A percentile compares a stretch with the other conserved stretches of the same genome.
phyloP scores from a whole-genome alignment of 2,888 invertebrate genomes.

The Epinotia demarniana region DNA sequence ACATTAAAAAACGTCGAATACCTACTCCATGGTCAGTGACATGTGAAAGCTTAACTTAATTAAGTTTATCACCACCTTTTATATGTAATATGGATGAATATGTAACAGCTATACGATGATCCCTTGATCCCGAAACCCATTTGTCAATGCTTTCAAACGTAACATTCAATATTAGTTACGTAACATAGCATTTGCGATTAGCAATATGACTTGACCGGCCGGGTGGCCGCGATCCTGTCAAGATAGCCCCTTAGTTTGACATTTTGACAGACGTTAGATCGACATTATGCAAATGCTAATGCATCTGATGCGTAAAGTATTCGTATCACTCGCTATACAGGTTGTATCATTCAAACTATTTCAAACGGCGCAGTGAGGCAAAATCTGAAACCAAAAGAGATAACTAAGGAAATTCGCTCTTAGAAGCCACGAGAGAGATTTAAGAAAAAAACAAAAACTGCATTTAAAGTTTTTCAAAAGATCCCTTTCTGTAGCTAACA shows the following conservation, averaged over 20 bases:
- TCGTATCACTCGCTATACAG: background rate
- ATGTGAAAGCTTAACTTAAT: no score
- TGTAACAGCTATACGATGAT: background rate
- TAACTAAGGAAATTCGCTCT: no score
- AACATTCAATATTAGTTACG: conserved; percentile 7
- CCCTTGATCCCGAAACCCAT: background rate
- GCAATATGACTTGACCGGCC: background rate
- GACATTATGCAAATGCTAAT: conserved; percentile 19
- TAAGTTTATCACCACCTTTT: no score
- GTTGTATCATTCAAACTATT: no score
- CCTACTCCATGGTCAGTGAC: no score
- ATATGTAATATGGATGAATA: background rate
- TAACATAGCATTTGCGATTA: background rate
- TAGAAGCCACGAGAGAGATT: no score
- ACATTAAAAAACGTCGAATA: no score
- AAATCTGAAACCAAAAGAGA: no score
- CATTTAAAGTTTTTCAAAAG: no score
- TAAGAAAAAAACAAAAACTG: no score
- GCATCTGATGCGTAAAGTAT: background rate
- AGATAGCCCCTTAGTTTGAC: conserved; percentile 6
- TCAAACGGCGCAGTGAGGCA: no score
- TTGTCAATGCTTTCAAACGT: background rate
- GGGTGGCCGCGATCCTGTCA: conserved; percentile 22
- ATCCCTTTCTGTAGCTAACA: no score
- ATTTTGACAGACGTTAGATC: conserved; percentile 15